A percentile compares a stretch with the other conserved stretches of the same genome.
Evolutionary conservation across 2,797 vertebrate species (phyloP).

Genomic region (Notolepis coatsorum): DNA sequence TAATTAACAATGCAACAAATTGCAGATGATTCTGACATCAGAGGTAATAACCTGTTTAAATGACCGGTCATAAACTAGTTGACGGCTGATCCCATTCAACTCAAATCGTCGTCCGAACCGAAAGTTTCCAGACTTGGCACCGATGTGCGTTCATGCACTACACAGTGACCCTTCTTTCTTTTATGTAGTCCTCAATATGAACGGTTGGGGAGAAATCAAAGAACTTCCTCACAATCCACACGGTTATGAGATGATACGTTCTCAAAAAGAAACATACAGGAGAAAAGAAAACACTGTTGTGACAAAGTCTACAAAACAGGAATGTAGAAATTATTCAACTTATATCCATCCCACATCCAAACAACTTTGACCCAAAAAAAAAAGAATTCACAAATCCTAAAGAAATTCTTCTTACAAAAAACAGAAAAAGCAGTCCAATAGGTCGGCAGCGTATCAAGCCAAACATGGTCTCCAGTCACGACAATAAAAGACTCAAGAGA

Average conservation of each 20-base stretch:
- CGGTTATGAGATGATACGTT: constrained; percentile 11
- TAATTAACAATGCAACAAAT: too few relatives aligned
- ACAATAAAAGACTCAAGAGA: constrained; percentile 5
- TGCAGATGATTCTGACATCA: too few relatives aligned
- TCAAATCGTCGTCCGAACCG: too few relatives aligned
- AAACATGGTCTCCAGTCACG: constrained; percentile 11
- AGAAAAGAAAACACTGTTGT: constrained; percentile 12
- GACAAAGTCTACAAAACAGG: constrained; percentile 28
- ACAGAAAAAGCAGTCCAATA: not conserved
- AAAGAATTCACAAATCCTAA: not conserved
- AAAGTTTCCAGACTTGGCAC: too few relatives aligned
- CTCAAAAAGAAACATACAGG: not conserved
- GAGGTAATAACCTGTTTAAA: too few relatives aligned
- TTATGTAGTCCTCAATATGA: too few relatives aligned
- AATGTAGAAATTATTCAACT: constrained; percentile 46
- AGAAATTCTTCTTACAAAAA: not conserved
- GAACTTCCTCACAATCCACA: constrained; percentile 9
- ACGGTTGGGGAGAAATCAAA: not conserved
- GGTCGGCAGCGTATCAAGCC: constrained; percentile 12
- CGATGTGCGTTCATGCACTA: too few relatives aligned
- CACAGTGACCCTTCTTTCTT: too few relatives aligned
- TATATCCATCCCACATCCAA: constrained; percentile 11
- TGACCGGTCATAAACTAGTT: too few relatives aligned
- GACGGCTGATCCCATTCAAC: too few relatives aligned
- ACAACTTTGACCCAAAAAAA: constrained; percentile 7